Evolutionary conservation across 2,113 vertebrate genomes (phyloP).

Genomic region (Lepus europaeus): DNA sequence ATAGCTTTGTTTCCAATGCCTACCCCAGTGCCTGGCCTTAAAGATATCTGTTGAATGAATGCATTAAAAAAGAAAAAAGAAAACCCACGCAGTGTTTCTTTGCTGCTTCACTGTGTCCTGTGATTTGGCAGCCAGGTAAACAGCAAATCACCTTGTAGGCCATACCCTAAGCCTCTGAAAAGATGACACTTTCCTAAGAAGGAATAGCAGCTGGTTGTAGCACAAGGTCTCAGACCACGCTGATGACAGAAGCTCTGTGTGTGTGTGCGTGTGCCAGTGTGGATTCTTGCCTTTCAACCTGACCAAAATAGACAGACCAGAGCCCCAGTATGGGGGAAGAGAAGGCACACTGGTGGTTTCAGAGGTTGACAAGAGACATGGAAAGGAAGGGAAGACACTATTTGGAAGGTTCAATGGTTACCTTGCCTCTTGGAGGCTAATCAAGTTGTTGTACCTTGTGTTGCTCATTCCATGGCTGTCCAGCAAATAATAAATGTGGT

Average conservation of each 20-base stretch:
- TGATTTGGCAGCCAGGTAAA: slow-evolving; percentile 36
- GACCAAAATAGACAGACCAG: not conserved
- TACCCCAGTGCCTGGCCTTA: not conserved
- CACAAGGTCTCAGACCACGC: not conserved
- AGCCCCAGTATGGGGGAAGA: not conserved
- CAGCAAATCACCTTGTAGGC: slow-evolving; percentile 11
- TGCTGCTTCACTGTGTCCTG: slow-evolving; percentile 7
- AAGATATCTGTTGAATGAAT: slow-evolving; percentile 28
- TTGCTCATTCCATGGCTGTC: slow-evolving; percentile 80
- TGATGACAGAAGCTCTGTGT: not conserved
- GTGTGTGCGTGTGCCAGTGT: too few species aligned
- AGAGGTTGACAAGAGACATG: slow-evolving; percentile 72
- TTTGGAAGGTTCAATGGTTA: slow-evolving; percentile 77
- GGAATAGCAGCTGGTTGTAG: slow-evolving; percentile 34
- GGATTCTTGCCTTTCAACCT: not conserved
- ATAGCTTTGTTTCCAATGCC: not conserved
- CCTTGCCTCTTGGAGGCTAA: slow-evolving; percentile 86
- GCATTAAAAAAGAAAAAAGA: not conserved
- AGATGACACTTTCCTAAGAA: not conserved
- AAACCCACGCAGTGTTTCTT: not conserved
- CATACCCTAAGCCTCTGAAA: not conserved
- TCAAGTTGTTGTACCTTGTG: slow-evolving; percentile 79
- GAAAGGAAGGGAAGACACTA: slow-evolving; percentile 72
- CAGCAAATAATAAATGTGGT: slow-evolving; percentile 81
- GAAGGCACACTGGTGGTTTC: slow-evolving; percentile 27